Evolutionary conservation across 2,113 vertebrate species (phyloP).

Genomic region (Emydura subglobosa): DNA sequence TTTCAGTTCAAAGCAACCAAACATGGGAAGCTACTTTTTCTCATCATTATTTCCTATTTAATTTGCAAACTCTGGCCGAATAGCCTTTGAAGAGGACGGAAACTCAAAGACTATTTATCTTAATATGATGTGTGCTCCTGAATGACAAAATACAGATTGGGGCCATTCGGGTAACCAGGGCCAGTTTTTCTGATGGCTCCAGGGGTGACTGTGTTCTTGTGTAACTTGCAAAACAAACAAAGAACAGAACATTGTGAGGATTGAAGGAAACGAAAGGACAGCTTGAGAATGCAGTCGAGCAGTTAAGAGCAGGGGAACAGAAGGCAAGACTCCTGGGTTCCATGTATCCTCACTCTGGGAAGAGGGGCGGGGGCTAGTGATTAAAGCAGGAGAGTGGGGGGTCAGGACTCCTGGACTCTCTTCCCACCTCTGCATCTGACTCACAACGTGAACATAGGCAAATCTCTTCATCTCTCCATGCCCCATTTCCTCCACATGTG

Average conservation of each 20-base stretch:
- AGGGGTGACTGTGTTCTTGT: no score
- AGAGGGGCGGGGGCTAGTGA: background rate
- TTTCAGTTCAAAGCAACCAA: background rate
- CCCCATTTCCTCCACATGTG: background rate
- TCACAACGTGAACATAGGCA: accelerated
- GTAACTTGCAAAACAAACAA: no score
- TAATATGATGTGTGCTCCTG: background rate
- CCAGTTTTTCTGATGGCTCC: background rate
- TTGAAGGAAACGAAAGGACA: background rate
- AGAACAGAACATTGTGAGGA: background rate
- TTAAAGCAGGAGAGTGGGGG: background rate
- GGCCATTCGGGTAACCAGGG: background rate
- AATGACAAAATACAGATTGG: background rate
- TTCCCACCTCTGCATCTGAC: accelerated
- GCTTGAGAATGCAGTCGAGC: background rate
- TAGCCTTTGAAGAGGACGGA: background rate
- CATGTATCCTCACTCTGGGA: background rate
- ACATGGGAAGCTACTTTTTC: background rate
- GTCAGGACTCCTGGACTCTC: background rate
- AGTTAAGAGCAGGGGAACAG: conserved; percentile 13
- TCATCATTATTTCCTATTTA: background rate
- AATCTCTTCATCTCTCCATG: background rate
- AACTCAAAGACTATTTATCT: background rate
- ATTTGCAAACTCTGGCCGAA: background rate
- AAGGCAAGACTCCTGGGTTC: background rate